phyloP scores from a whole-genome alignment of 1,140 invertebrate genomes.

The Hyles euphorbiae region DNA sequence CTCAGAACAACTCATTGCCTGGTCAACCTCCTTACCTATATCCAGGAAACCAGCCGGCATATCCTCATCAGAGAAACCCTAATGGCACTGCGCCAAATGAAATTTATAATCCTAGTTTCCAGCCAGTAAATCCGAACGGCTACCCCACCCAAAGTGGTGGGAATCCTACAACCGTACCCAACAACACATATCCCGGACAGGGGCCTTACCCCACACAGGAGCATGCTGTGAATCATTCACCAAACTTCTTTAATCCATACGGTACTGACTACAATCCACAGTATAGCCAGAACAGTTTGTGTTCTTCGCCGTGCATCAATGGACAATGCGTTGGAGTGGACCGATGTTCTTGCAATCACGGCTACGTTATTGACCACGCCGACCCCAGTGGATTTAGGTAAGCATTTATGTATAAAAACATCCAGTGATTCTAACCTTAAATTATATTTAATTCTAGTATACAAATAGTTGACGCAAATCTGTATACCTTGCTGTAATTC shows the following conservation, averaged over 20 bases:
- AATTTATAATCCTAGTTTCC: conserved; percentile 1
- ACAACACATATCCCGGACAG: too few relatives aligned
- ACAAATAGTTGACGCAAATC: too few relatives aligned
- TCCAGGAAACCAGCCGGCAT: neutral
- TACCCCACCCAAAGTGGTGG: neutral
- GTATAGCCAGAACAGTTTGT: conserved; percentile 33
- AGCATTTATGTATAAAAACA: neutral
- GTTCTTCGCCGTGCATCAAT: conserved; percentile 72
- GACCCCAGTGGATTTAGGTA: conserved; percentile 58
- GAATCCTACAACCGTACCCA: neutral
- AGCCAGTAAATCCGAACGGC: neutral
- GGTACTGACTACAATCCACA: too few relatives aligned
- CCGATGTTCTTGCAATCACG: conserved; percentile 71
- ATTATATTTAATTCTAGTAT: too few relatives aligned
- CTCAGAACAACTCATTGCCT: neutral
- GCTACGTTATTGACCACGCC: conserved; percentile 61
- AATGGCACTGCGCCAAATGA: conserved; percentile 5
- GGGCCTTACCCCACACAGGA: too few relatives aligned
- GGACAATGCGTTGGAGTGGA: conserved; percentile 72
- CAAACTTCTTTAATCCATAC: too few relatives aligned
- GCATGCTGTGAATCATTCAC: too few relatives aligned
- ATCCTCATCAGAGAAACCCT: neutral
- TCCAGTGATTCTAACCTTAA: too few relatives aligned
- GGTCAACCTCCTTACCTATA: neutral
- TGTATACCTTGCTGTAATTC: too few relatives aligned